Conservation (phyloP, 2,797 vertebrate genomes). For the Poeciliopsis paucimaculata region DNA sequence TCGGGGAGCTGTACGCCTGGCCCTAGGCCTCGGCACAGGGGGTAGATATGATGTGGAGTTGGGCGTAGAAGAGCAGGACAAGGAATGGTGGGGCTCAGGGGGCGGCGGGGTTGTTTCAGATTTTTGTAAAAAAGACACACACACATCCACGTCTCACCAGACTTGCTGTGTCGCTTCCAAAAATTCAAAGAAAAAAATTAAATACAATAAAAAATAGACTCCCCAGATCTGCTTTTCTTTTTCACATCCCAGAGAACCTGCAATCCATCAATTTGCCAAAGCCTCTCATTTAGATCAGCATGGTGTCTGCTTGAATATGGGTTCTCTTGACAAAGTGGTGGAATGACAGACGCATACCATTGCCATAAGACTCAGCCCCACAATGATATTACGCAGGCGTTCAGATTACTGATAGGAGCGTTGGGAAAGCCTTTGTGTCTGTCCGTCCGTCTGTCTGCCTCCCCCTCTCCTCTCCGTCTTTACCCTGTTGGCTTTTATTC, state of each 20-base stretch:
- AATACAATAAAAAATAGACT: constrained; percentile 5
- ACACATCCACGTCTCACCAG: constrained; percentile 16
- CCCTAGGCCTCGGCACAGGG: constrained; percentile 74
- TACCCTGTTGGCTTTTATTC: constrained; percentile 44
- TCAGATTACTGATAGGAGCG: constrained; percentile 75
- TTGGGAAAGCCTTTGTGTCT: constrained; percentile 70
- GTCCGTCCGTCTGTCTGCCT: constrained; percentile 39
- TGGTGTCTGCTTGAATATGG: constrained; percentile 73
- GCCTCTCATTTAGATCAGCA: constrained; percentile 77
- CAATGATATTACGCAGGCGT: constrained; percentile 74
- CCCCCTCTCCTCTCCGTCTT: constrained; percentile 53
- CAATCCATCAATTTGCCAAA: constrained; percentile 73
- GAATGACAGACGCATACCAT: constrained; percentile 75
- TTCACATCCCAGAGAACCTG: constrained; percentile 68
- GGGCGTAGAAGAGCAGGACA: constrained; percentile 47
- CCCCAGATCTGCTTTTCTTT: constrained; percentile 48
- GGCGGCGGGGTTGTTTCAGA: constrained; percentile 37
- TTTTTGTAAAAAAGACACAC: constrained; percentile 46
- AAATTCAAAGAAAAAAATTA: constrained; percentile 39
- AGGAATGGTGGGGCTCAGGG: too few species aligned
- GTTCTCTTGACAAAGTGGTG: constrained; percentile 73
- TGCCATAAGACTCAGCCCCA: constrained; percentile 61
- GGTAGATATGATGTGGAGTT: constrained; percentile 72
- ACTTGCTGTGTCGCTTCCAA: constrained; percentile 52
- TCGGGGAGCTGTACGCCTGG: constrained; percentile 74